These are phyloP conservation scores for Agrotis ipsilon DNA, from an alignment of 2,888 invertebrate species.

Conservation along the genomic window DNA sequence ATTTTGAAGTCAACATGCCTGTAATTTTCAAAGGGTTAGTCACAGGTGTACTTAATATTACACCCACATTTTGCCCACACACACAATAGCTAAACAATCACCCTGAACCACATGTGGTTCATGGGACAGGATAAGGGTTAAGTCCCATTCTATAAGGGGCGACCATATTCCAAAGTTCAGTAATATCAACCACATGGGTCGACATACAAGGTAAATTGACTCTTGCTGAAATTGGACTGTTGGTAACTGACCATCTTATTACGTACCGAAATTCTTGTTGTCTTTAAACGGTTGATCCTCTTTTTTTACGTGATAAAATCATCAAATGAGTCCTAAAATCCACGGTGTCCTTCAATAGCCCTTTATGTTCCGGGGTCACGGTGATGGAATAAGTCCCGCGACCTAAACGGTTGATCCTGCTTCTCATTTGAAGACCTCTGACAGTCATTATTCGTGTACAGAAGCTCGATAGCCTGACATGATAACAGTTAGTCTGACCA, in stretches of 20 bases:
- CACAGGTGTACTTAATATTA: background rate
- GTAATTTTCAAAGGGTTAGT: background rate
- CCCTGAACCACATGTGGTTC: no score
- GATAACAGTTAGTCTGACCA: background rate
- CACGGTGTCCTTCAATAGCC: no score
- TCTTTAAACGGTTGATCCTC: no score
- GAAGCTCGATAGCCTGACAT: background rate
- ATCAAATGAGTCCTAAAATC: no score
- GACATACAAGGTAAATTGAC: background rate
- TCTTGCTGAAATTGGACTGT: background rate
- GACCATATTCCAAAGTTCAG: background rate
- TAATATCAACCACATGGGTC: background rate
- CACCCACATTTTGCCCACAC: background rate
- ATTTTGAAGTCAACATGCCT: background rate
- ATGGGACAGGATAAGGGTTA: background rate
- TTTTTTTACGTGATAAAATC: no score
- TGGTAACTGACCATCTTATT: background rate
- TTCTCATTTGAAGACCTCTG: background rate
- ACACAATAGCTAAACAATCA: no score
- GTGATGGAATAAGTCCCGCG: no score
- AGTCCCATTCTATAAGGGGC: background rate
- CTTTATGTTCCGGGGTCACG: no score
- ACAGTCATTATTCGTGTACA: background rate
- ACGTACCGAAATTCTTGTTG: background rate
- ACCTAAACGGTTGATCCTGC: no score